Conservation (phyloP, 2,797 vertebrate species). For the Nasua narica region DNA sequence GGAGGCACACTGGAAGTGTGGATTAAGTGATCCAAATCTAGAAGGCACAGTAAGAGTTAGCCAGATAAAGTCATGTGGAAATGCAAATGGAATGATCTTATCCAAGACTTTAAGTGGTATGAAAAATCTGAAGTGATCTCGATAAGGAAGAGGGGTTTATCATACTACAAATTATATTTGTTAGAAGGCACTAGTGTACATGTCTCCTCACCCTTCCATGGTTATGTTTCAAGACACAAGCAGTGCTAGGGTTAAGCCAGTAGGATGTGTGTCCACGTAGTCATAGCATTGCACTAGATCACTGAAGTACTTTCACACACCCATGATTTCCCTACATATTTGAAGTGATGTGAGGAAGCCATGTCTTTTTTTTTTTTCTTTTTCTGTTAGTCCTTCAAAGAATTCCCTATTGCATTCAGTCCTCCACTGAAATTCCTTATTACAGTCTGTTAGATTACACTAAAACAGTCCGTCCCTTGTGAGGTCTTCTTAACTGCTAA, state of each 20-base stretch:
- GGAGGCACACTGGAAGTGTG: fast-evolving
- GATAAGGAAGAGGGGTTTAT: neutral
- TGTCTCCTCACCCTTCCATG: neutral
- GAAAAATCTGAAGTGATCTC: neutral
- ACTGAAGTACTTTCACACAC: neutral
- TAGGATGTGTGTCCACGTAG: neutral
- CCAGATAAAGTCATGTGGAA: neutral
- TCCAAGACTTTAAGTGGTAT: neutral
- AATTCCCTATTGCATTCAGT: neutral
- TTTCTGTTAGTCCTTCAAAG: neutral
- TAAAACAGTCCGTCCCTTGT: neutral
- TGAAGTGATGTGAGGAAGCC: neutral
- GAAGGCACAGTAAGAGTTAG: neutral
- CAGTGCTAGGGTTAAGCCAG: neutral
- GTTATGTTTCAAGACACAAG: neutral
- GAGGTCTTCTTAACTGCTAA: neutral
- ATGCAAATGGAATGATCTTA: neutral
- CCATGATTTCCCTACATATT: neutral
- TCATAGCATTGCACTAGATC: neutral
- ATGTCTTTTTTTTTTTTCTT: neutral
- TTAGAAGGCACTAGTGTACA: neutral
- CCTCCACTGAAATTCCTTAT: neutral
- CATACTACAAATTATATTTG: neutral
- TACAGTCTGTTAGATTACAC: neutral
- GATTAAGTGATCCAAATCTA: neutral